Percentiles rank a stretch among this genome's conserved stretches.
Conservation (phyloP, 2,113 vertebrate species). For the Hippocampus zosterae region DNA sequence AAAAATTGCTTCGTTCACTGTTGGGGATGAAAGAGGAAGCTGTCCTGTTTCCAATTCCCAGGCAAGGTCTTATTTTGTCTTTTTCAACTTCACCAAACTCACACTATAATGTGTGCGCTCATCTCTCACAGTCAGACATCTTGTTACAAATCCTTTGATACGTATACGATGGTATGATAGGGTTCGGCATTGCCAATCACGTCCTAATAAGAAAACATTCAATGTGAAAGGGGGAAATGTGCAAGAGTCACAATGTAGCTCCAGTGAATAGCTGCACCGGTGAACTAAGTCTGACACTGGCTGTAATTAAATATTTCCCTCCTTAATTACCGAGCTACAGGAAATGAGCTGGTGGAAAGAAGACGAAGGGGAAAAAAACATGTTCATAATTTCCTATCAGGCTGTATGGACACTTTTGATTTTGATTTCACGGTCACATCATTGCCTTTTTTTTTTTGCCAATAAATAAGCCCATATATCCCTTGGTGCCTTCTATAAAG, state of each 20-base stretch:
- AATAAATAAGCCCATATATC: constrained; percentile 1
- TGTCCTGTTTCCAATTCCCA: constrained; percentile 20
- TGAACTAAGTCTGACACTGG: constrained; percentile 21
- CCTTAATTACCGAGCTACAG: constrained; percentile 22
- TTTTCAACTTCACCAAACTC: constrained; percentile 22
- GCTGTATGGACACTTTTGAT: neutral
- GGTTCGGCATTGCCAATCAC: constrained; percentile 5
- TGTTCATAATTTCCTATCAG: constrained; percentile 5
- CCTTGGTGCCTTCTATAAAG: neutral
- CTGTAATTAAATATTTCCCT: constrained; percentile 15
- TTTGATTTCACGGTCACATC: neutral
- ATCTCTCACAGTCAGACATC: constrained; percentile 31
- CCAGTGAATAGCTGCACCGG: constrained; percentile 5
- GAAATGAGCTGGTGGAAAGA: constrained; percentile 12
- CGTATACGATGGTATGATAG: neutral
- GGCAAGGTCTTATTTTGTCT: constrained; percentile 17
- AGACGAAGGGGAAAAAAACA: neutral
- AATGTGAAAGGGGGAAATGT: constrained; percentile 29
- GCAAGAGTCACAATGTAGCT: constrained; percentile 4
- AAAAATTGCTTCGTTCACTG: neutral
- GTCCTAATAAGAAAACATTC: constrained; percentile 16
- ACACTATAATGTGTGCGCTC: constrained; percentile 2
- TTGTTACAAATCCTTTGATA: constrained; percentile 21
- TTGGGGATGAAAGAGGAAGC: constrained; percentile 37
- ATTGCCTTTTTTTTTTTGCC: neutral